These are phyloP conservation scores for Choloepus didactylus DNA, from an alignment of 2,797 vertebrate species.

Conservation along the genomic window DNA sequence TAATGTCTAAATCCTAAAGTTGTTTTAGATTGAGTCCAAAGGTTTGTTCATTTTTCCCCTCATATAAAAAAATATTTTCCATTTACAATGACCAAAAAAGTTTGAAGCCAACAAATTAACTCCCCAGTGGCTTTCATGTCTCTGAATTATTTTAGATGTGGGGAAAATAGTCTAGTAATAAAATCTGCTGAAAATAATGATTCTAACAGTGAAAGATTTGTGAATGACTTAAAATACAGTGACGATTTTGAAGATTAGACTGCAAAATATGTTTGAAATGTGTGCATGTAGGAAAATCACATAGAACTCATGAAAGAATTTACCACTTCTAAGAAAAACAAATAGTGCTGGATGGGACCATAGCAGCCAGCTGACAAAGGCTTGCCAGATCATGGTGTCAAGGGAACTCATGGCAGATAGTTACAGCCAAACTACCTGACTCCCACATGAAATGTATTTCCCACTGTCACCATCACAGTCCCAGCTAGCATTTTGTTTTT, in stretches of 20 bases:
- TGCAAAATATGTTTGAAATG: conserved; percentile 38
- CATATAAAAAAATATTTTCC: background rate
- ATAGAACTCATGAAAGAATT: conserved; percentile 9
- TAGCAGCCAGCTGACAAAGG: background rate
- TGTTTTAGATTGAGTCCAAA: background rate
- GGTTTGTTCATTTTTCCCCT: background rate
- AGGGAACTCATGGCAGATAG: background rate
- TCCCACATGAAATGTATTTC: background rate
- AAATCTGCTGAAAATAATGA: conserved; percentile 18
- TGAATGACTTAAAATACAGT: background rate
- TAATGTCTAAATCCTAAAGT: background rate
- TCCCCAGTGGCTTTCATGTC: background rate
- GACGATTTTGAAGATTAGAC: background rate
- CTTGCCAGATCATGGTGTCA: background rate
- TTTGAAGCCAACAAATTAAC: conserved; percentile 11
- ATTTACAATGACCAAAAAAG: background rate
- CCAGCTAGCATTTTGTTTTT: background rate
- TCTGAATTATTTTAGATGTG: background rate
- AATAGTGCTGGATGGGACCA: too few relatives aligned
- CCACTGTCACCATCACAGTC: background rate
- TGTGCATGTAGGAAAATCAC: background rate
- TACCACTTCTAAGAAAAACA: background rate
- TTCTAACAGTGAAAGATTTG: conserved; percentile 7
- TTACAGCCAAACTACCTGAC: background rate
- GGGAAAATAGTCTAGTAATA: background rate